Base-by-base conservation (phyloP, 2,113 vertebrate species). In the Amazona vittata region DNA sequence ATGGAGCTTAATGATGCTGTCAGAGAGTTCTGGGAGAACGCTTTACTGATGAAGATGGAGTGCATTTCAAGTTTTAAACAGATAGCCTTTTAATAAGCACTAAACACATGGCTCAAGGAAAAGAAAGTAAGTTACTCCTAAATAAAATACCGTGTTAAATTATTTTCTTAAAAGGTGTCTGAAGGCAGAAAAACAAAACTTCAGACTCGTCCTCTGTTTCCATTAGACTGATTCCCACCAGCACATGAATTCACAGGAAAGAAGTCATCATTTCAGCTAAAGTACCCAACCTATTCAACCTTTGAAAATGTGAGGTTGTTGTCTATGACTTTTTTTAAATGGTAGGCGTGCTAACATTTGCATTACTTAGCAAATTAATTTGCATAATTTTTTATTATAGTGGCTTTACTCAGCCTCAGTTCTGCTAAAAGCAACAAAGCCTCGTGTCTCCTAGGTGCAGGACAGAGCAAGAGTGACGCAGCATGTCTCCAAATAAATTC, bases 1-100 rank as follows among this genome's bases (percentile, higher is more conserved):
- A 95, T 94, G 76, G 82, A 73, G 49, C 71, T 94, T 93, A 95
- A 60, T 93, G 94, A 94, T 81, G 41, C 84, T 94, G 50, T 62
- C 69, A 94, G 91, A 91, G 78, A 78, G 76, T n/a, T 76, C 53
- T 3, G 68, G 53, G 39, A 90, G 68, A 96, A 91, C 91, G 63
- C 37, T 76, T 76, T 71, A 91, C 80, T 83, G 80, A 90, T 87
- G 57, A 95, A 92, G 91, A 94, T 60, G 20, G 80, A 89, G 84
- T 3, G 7, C 49, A 77, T 82, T 95, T 96, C 69, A 90, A 87
- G 77, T 73, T 84, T 94, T 68, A 67, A 95, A 97, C 41, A 94
- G 83, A 94, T n/a, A 95, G 87, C 44, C 86, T 93, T 94, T 94
- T 95, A 96, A 95, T 92, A 96, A 95, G 85, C 83, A 89, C 95